Evolutionary conservation across 2,888 invertebrate genomes (phyloP), one percentile per base, ranked within the genome.

Genomic region (Tenthredo mesomela): DNA sequence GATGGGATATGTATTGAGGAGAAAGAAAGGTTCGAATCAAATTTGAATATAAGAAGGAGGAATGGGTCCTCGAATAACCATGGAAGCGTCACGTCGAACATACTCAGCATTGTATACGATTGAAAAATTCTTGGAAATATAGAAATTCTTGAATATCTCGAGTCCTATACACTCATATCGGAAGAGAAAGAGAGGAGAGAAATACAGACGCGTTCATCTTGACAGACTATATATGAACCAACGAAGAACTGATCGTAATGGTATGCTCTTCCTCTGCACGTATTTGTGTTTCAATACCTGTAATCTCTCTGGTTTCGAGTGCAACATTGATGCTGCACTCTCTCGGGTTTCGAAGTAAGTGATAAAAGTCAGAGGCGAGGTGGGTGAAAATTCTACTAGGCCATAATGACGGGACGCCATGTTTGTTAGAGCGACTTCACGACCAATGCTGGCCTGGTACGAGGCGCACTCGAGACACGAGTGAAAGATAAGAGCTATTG

Each of bases 321-420:
- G 71, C 40, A 40, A 21, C 71, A 43, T 43, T 10, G 40, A 43
- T 73, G 37, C 71, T 73, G 71, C 71, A 73, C 43, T 77, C 50
- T 29, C 29, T 29, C 50, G 33, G 43, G 43, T 73, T 43, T 43
- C 54, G 61, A 80, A 40, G 33, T 61, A 25, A 80, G 61, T 61
- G 80, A 61, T 61, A 80, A 61, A 58, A 80, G 40, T 58, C 40
- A 37, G 61, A 33, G 33, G 29, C 21, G 61, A 40, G 40, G 37
- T 21, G 61, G 37, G 40, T n/a, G 7, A 54, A 80, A 37, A 80
- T 37, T 40, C 25, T 80, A 50, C 58, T 80, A 80, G 80, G 40
- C 61, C 80, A 80, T 80, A 80, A 80, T 80, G 80, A 80, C 80
- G 80, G 50, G 77, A 80, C 80, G 80, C 80, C 80, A 80, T 80